phyloP scores from a whole-genome alignment of 2,113 vertebrate genomes.

The Bufo gargarizans region DNA sequence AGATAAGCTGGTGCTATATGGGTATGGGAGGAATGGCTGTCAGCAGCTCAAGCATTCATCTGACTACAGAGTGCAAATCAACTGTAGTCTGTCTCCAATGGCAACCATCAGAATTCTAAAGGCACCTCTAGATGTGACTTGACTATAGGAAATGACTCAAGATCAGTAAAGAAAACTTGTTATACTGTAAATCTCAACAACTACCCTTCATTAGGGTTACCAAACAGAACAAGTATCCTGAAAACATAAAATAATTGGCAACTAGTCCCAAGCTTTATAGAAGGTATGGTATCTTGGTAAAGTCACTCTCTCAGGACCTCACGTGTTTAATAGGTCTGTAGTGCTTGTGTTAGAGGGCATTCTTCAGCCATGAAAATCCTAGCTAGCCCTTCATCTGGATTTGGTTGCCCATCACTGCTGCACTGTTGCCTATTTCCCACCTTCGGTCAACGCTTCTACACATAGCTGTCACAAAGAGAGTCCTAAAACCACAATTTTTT shows the following conservation, averaged over 20 bases:
- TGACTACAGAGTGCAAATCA: background rate
- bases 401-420: constrained; percentile 55
- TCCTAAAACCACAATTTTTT: background rate
- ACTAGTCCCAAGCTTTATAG: background rate
- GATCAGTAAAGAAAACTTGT: background rate
- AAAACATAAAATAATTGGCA: background rate
- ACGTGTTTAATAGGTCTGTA: background rate
- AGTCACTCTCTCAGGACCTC: background rate
- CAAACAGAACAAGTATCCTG: background rate
- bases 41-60: background rate
- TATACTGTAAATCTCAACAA: background rate
- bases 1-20: too few relatives aligned
- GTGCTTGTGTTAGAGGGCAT: constrained; percentile 19
- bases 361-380: background rate
- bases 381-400: background rate
- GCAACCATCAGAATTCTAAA: background rate
- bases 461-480: constrained; percentile 45
- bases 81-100: background rate
- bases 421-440: constrained; percentile 43
- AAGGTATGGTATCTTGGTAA: background rate
- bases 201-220: background rate
- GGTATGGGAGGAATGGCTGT: too few relatives aligned
- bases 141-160: background rate
- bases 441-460: constrained; percentile 42
- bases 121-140: background rate